Conservation (phyloP, 2,888 invertebrate genomes). For the Lasioglossum oenotherae region DNA sequence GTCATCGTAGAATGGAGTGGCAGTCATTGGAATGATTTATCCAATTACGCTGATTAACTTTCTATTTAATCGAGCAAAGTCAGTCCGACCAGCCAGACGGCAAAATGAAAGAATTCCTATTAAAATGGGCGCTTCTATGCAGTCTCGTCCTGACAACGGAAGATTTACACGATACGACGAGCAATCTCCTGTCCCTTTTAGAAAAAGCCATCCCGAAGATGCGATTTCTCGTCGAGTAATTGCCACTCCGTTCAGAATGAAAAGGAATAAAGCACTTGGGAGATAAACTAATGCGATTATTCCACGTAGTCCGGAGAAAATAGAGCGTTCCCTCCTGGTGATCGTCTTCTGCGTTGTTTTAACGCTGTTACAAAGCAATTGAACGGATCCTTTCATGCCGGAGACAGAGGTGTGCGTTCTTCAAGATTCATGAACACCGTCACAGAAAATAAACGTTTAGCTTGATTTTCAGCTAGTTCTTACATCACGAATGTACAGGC, state of each 20-base stretch:
- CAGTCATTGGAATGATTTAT: conserved; percentile 1
- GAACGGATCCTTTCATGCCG: conserved; percentile 21
- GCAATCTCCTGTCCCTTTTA: conserved; percentile 40
- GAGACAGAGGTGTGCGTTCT: neutral
- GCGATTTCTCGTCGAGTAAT: conserved; percentile 51
- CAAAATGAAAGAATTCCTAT: conserved; percentile 42
- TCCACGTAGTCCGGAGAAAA: conserved; percentile 33
- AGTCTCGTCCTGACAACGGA: conserved; percentile 10
- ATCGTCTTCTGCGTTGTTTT: conserved; percentile 33
- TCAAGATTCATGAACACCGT: neutral
- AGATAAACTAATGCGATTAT: conserved; percentile 56
- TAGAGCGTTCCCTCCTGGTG: conserved; percentile 23
- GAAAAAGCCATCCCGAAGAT: conserved; percentile 38
- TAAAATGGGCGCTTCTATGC: conserved; percentile 22
- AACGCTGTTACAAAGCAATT: conserved; percentile 36
- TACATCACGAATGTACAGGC: neutral
- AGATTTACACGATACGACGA: conserved; percentile 49
- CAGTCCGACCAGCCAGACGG: neutral
- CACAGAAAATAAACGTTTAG: neutral
- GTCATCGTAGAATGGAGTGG: neutral
- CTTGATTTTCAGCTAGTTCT: neutral
- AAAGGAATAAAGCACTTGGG: conserved; percentile 49
- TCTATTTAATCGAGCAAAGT: conserved; percentile 17
- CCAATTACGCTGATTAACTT: conserved; percentile 12
- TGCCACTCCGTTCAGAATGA: conserved; percentile 51